Conservation (phyloP, 2,113 vertebrate genomes). For the Motacilla tschutschensis region DNA sequence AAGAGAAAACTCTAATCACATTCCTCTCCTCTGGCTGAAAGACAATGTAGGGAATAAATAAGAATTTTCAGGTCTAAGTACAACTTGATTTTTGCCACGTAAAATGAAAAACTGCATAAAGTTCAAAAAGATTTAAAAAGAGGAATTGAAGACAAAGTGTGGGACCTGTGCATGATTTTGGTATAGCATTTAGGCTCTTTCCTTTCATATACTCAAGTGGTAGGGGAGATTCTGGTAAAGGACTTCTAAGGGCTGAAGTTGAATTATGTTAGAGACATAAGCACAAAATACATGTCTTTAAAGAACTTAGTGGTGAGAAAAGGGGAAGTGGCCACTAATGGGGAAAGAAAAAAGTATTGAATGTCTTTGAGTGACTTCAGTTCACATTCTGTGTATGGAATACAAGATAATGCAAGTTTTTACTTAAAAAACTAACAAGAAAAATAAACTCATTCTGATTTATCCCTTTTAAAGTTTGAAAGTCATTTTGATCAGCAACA, state of each 20-base stretch:
- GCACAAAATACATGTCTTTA: background rate
- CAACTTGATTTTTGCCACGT: background rate
- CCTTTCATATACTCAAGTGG: background rate
- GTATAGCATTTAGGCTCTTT: background rate
- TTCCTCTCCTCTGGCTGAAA: background rate
- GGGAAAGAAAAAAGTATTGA: background rate
- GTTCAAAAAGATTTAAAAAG: background rate
- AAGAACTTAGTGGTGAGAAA: background rate
- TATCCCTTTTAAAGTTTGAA: background rate
- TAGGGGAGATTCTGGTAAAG: background rate
- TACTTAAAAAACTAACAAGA: background rate
- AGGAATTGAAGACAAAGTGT: background rate
- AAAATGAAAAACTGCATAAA: background rate
- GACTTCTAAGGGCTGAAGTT: background rate
- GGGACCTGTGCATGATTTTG: background rate
- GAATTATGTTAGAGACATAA: background rate
- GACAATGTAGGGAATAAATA: background rate
- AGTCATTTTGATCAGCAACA: background rate
- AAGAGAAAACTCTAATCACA: background rate
- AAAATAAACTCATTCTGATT: background rate
- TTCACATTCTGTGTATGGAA: background rate
- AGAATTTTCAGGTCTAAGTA: background rate
- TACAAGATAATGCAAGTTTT: background rate
- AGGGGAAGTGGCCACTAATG: background rate
- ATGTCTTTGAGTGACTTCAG: background rate